Percentiles rank a stretch among this genome's conserved stretches.
phyloP scores from a whole-genome alignment of 1,140 invertebrate genomes.

The Pinna nobilis region DNA sequence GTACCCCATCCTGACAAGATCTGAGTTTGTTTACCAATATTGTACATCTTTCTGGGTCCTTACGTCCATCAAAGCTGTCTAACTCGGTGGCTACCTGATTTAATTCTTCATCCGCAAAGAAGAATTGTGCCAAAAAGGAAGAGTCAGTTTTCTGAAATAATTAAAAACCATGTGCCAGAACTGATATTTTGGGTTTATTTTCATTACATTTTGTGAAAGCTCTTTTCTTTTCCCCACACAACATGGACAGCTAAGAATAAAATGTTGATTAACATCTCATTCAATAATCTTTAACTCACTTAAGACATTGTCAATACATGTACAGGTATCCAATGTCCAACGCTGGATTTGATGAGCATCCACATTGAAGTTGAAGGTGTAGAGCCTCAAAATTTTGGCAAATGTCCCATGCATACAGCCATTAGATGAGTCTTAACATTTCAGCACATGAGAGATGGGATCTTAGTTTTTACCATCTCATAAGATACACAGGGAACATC shows the following conservation, averaged over 20 bases:
- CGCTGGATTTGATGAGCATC: no score
- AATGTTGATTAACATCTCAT: background rate
- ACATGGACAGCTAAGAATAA: background rate
- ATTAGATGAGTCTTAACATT: no score
- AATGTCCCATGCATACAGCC: no score
- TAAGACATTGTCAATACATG: background rate
- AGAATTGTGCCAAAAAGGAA: conserved; percentile 96
- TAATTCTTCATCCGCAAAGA: conserved; percentile 97
- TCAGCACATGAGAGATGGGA: no score
- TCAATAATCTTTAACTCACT: background rate
- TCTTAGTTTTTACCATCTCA: no score
- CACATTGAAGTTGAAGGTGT: no score
- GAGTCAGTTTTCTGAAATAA: conserved; percentile 89
- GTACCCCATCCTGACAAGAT: conserved; percentile 75
- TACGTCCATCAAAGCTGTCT: conserved; percentile 98
- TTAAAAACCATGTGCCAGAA: background rate
- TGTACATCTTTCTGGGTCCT: conserved; percentile 97
- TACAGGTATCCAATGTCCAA: background rate
- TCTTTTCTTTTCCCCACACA: background rate
- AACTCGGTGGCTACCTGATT: conserved; percentile 95
- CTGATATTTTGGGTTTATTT: background rate
- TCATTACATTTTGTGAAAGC: background rate
- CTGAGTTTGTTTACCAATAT: conserved; percentile 94
- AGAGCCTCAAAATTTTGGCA: no score
- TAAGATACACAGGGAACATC: no score